Conservation (phyloP, 2,888 invertebrate genomes). For the Eulithis prunata region DNA sequence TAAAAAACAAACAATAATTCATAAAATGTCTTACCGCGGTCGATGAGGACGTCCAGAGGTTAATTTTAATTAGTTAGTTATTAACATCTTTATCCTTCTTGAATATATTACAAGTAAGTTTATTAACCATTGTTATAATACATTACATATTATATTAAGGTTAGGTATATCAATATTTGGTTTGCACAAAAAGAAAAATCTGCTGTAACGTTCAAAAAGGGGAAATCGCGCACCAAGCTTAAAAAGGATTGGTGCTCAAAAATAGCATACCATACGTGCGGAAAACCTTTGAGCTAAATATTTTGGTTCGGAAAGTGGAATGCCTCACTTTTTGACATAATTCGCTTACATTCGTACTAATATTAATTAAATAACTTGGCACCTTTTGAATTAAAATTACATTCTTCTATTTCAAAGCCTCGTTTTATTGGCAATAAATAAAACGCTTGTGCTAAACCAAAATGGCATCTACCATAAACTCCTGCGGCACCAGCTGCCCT, state of each 20-base stretch:
- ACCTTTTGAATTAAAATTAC: conserved; percentile 34
- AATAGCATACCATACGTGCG: no score
- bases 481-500: conserved; percentile 57
- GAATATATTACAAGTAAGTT: background rate
- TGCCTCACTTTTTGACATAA: conserved; percentile 1
- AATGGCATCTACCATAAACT: conserved; percentile 62
- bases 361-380: conserved; percentile 9
- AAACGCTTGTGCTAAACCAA: conserved; percentile 55
- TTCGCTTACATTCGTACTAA: background rate
- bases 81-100: conserved; percentile 6
- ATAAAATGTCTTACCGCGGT: conserved; percentile 69
- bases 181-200: no score
- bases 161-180: no score
- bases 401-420: conserved; percentile 23
- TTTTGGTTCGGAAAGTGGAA: no score
- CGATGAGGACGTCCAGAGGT: conserved; percentile 53
- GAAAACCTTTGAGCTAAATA: no score
- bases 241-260: no score
- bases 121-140: conserved; percentile 6
- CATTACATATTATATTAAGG: no score
- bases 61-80: conserved; percentile 44
- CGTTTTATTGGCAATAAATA: conserved; percentile 40
- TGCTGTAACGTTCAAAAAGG: no score
- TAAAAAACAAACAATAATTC: conserved; percentile 15
- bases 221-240: no score